These are phyloP conservation scores for Gobius niger DNA, from an alignment of 2,113 vertebrate genomes.

Conservation along the genomic window DNA sequence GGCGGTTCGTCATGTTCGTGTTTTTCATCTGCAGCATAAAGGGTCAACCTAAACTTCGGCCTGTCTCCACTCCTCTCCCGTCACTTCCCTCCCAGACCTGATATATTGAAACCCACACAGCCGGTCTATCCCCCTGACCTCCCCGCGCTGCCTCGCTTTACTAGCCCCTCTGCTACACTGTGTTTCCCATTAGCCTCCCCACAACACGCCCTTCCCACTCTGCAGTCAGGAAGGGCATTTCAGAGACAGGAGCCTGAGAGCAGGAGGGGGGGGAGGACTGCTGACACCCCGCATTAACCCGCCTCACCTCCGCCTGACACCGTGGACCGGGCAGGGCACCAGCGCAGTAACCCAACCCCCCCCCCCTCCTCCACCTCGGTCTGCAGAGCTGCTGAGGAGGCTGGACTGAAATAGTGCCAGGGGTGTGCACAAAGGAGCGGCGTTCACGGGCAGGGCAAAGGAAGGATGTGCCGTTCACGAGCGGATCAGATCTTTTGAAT, in stretches of 20 bases:
- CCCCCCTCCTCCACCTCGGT: conserved; percentile 19
- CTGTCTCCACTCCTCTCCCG: background rate
- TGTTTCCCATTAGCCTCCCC: conserved; percentile 13
- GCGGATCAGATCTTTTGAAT: too few species aligned
- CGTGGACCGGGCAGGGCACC: conserved; percentile 48
- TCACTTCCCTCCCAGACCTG: background rate
- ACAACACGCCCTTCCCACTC: conserved; percentile 21
- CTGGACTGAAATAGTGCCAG: too few species aligned
- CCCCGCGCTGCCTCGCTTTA: background rate
- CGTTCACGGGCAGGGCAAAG: too few species aligned
- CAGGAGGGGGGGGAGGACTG: conserved; percentile 22
- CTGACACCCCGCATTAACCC: conserved; percentile 67
- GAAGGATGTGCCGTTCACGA: too few species aligned
- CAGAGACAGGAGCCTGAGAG: conserved; percentile 2
- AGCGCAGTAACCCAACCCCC: conserved; percentile 63
- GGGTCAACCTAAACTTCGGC: background rate
- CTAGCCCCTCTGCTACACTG: background rate
- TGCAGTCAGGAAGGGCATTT: conserved; percentile 46
- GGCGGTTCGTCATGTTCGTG: too few species aligned
- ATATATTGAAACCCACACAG: background rate
- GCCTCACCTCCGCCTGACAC: conserved; percentile 64
- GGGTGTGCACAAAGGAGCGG: too few species aligned
- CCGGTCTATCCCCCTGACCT: background rate
- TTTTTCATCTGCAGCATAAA: too few species aligned
- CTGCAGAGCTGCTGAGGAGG: conserved; percentile 3